Conservation (phyloP, 2,797 vertebrate genomes). For the Pteronotus mesoamericanus region DNA sequence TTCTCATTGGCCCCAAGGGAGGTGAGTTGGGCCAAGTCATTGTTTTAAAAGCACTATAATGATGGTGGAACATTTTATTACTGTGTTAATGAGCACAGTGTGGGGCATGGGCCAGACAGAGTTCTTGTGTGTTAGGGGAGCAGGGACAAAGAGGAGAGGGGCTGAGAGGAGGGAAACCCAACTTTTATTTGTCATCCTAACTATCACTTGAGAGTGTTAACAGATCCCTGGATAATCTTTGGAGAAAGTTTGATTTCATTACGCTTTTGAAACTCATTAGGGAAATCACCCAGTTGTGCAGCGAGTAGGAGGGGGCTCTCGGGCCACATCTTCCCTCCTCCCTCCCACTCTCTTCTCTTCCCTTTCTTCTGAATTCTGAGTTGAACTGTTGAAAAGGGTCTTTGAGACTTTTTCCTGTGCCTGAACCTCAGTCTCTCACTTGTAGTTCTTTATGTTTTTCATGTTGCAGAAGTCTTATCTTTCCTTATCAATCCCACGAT, state of each 20-base stretch:
- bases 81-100: constrained; percentile 36
- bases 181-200: neutral
- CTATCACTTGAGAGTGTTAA: neutral
- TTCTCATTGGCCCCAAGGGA: constrained; percentile 28
- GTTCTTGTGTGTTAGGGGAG: neutral
- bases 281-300: neutral
- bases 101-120: neutral
- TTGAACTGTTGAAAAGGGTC: neutral
- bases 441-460: neutral
- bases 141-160: neutral
- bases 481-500: neutral
- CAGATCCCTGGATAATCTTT: neutral
- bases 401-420: neutral
- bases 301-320: neutral
- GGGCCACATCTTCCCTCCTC: neutral
- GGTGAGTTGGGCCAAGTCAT: neutral
- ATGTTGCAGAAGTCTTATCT: neutral
- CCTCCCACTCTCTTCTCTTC: neutral
- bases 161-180: neutral
- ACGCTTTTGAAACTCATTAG: neutral
- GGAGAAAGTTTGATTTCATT: constrained; percentile 7
- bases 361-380: neutral
- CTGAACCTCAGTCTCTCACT: neutral
- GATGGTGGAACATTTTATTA: neutral
- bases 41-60: neutral